Base-by-base conservation (phyloP, 1,140 invertebrate species). In the Aphidius gifuensis region DNA sequence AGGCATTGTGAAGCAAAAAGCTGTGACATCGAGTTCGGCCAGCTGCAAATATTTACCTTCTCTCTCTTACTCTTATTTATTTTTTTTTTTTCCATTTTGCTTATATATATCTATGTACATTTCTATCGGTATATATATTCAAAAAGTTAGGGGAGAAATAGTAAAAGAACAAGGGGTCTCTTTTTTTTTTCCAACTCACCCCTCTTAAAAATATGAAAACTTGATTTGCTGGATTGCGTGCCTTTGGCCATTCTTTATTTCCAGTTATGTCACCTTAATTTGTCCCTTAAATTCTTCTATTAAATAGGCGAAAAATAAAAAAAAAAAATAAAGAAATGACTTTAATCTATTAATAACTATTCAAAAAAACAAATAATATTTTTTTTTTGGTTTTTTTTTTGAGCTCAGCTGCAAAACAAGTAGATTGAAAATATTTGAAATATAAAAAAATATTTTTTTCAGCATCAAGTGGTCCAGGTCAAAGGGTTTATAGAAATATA, bases 1-100 rank as follows among this genome's bases (percentile, higher is more conserved):
- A 73, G 72, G 71, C 76, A 77, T 77, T 76, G 74, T 74, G 69
- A 72, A 56, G 64, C 70, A 66, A 62, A 77, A 76, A 78, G 73
- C 77, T 77, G 74, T 76, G 76, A 77, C 77, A 77, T 75, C 69
- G 73, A 75, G 74, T 75, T 74, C 65, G 61, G 66, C 9, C 72
- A 69, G 75, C 73, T 78, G 76, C 71, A 56, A 40, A 11, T 42
- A 38, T 54, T 48, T 47, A 56, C 46, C 47, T 42, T 56, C 42
- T 47, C 45, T n/a, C 45, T 61, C 46, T 6, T 50, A 21, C 40
- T 23, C 53, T 44, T 39, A 38, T 50, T 16, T 49, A 9, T 32
- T 9, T 8, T 9, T 48, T 32, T 32, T 9, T 8, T 9, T 48
- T 16, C 16, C 16, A 16, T 16, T 44, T 23, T 50, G 46, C 46